Percentiles rank a stretch among this genome's conserved stretches.
Evolutionary conservation across 2,113 vertebrate species (phyloP).

Genomic region (Misgurnus mizolepis): DNA sequence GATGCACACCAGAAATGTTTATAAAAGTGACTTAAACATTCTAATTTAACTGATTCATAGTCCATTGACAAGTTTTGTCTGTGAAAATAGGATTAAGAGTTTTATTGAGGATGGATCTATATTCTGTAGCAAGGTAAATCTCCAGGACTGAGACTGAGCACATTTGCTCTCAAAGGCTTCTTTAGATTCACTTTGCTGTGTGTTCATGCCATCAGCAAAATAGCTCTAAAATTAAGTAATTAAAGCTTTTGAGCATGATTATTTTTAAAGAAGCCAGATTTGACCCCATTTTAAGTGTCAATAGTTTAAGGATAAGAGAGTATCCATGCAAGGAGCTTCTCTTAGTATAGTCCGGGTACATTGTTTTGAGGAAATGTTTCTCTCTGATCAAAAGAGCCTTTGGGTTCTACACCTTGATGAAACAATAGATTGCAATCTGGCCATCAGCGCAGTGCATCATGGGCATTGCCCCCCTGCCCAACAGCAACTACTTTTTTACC

Average conservation of each 20-base stretch:
- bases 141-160: no score
- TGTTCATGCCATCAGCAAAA: slow-evolving; percentile 16
- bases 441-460: slow-evolving; percentile 60
- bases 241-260: slow-evolving; percentile 2
- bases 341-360: slow-evolving; percentile 45
- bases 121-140: no score
- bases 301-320: background rate
- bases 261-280: background rate
- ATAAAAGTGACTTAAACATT: no score
- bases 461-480: slow-evolving; percentile 64
- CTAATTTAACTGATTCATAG: no score
- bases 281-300: background rate
- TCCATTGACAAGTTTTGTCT: no score
- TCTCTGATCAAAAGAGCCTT: slow-evolving; percentile 66
- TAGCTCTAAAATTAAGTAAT: slow-evolving; percentile 47
- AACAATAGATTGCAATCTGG: slow-evolving; percentile 62
- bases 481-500: slow-evolving; percentile 46
- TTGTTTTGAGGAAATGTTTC: slow-evolving; percentile 66
- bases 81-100: no score
- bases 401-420: slow-evolving; percentile 66
- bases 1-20: no score
- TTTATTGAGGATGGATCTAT: no score
- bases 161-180: background rate
- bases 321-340: slow-evolving; percentile 17
- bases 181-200: slow-evolving; percentile 9